Base-by-base conservation (phyloP, 92 coral and sea anemone genomes). In the Palythoa grandiflora region DNA sequence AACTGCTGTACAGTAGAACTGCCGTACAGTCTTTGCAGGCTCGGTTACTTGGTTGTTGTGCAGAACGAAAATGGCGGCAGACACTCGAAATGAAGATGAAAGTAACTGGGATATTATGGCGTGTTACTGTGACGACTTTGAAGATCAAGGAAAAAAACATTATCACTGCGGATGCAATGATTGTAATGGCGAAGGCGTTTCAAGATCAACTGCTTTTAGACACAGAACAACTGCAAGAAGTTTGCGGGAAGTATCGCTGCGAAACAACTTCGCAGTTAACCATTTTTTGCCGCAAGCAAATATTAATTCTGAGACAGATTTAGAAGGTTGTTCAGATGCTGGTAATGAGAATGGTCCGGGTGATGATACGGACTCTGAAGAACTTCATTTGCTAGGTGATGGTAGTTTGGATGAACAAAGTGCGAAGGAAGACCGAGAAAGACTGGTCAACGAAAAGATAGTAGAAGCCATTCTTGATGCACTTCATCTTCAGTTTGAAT, bases 131-230 rank as follows among this genome's bases (percentile, higher is more conserved):
- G 38, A 70, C 74, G 74, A 70, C 74, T 2, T 70, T 70, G 74
- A 70, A 70, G 74, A 70, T 70, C 74, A 70, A 70, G 74, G 73
- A 70, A 8, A 19, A 36, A 79, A 54, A 85, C 88, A 73, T 84
- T 77, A 72, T 21, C 88, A 85, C 55, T 85, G 88, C 77, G 73
- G 88, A 73, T 85, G 88, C 68, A 59, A 38, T 85, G 88, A 85
- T 73, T 85, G 88, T 85, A 73, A 73, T 28, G 81, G 88, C 73
- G 77, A 38, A 85, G 88, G 72, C 66, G 88, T 85, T 74, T 85
- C 88, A 85, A 72, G 88, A 73, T 54, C 81, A 55, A 85, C 88
- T 19, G 88, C 88, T 16, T 85, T 85, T 79, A 72, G 80, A 72
- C 81, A 85, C 77, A 65, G 79, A 71, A 73, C 88, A 55, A 70